phyloP scores from a whole-genome alignment of 2,888 invertebrate species.

The Malthinus seriepunctatus region DNA sequence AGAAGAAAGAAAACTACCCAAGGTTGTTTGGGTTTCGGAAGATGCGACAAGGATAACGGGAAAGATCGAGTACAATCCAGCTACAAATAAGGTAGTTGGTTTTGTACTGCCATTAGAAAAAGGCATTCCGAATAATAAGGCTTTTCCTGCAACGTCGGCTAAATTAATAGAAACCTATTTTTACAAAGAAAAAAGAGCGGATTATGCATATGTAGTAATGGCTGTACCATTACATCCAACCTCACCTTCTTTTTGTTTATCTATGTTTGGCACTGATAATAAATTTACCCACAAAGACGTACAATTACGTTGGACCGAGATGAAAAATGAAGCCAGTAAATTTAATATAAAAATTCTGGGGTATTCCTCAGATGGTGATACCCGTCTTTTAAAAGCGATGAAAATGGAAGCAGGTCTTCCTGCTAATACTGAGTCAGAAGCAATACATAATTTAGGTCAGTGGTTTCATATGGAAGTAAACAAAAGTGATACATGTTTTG shows the following conservation, averaged over 20 bases:
- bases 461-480: background rate
- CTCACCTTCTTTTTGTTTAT: conserved; percentile 30
- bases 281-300: conserved; percentile 30
- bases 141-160: conserved; percentile 16
- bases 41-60: background rate
- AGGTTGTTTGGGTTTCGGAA: background rate
- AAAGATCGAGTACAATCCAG: background rate
- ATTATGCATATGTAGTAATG: conserved; percentile 30
- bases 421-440: too few relatives aligned
- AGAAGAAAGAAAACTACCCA: background rate
- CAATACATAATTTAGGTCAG: background rate
- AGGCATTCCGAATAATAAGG: conserved; percentile 13
- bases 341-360: background rate
- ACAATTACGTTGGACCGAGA: conserved; percentile 25
- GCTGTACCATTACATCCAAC: conserved; percentile 18
- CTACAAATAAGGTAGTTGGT: conserved; percentile 34
- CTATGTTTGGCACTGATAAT: conserved; percentile 33
- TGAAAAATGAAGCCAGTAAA: background rate
- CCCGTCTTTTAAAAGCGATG: background rate
- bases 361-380: background rate
- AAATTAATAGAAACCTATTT: conserved; percentile 16
- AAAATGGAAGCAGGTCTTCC: too few relatives aligned
- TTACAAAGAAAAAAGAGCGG: conserved; percentile 9
- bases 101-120: conserved; percentile 33
- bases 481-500: background rate